Percentiles rank a stretch among this genome's conserved stretches.
These are phyloP conservation scores for Rostratula benghalensis DNA, from an alignment of 2,113 vertebrate genomes.

Conservation along the genomic window DNA sequence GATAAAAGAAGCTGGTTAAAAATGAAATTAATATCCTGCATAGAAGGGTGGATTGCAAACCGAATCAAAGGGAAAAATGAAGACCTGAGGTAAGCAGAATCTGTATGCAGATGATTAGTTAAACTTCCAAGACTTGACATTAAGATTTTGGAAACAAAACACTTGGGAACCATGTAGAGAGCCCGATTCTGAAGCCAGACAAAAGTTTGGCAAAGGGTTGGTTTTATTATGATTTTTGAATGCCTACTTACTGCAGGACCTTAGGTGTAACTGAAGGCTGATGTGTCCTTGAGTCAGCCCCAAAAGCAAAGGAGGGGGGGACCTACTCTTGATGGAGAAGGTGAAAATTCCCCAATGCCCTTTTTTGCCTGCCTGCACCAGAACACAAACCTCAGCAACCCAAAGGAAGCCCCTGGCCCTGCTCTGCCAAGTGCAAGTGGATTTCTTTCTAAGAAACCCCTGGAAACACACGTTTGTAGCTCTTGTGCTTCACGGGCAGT, in stretches of 20 bases:
- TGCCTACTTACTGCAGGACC: background rate
- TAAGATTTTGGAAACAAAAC: background rate
- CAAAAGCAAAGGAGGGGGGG: background rate
- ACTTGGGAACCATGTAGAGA: background rate
- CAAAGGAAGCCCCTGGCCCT: background rate
- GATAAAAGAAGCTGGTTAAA: constrained; percentile 33
- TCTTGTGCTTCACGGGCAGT: rapidly evolving
- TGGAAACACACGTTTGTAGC: background rate
- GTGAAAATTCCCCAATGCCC: rapidly evolving
- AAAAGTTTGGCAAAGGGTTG: background rate
- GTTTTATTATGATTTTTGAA: background rate
- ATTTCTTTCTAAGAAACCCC: background rate
- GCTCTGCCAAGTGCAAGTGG: background rate
- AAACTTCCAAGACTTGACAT: background rate
- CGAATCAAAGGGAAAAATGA: constrained; percentile 20
- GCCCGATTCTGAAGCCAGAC: background rate
- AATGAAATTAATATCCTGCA: constrained; percentile 31
- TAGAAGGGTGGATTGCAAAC: background rate
- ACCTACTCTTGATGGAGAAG: background rate
- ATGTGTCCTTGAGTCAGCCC: background rate
- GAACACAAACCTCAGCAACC: background rate
- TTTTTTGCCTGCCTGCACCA: rapidly evolving
- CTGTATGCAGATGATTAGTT: background rate
- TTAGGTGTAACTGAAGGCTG: background rate
- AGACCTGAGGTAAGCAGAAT: constrained; percentile 58